A percentile compares a stretch with the other conserved stretches of the same genome.
Conservation (phyloP, 2,888 invertebrate species). For the Drosophila tripunctata region DNA sequence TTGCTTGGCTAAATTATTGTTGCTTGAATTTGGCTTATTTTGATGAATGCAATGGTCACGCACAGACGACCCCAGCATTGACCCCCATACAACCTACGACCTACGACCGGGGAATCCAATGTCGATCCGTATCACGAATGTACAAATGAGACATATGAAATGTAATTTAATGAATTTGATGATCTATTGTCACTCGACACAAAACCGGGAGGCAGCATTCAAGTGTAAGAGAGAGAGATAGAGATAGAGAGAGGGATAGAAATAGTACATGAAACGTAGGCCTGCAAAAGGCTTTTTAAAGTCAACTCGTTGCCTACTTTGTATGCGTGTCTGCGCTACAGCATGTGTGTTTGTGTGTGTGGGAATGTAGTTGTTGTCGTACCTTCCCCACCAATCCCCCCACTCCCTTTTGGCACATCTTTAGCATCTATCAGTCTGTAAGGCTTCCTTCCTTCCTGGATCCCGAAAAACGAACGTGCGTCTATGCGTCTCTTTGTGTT, state of each 20-base stretch:
- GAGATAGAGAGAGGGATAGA: not conserved
- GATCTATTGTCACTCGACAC: constrained; percentile 82
- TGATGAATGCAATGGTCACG: constrained; percentile 69
- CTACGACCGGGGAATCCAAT: not conserved
- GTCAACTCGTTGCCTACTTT: constrained; percentile 72
- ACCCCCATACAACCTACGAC: constrained; percentile 4
- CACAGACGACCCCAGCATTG: constrained; percentile 37
- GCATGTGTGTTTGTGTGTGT: constrained; percentile 1
- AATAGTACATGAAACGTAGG: constrained; percentile 21
- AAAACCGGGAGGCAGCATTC: not conserved
- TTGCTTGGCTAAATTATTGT: constrained; percentile 32
- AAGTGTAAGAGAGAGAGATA: not conserved
- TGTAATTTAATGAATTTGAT: constrained; percentile 83
- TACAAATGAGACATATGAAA: constrained; percentile 74
- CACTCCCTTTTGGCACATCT: constrained; percentile 51
- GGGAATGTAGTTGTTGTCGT: constrained; percentile 10
- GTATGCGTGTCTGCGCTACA: constrained; percentile 68
- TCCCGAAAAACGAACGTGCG: constrained; percentile 59
- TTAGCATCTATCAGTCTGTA: constrained; percentile 78
- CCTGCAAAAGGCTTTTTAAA: constrained; percentile 65
- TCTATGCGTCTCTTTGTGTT: constrained; percentile 67
- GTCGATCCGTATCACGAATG: constrained; percentile 3
- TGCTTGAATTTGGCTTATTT: constrained; percentile 62
- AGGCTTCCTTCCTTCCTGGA: constrained; percentile 72
- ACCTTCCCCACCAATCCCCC: not conserved